Base-by-base conservation (phyloP, 2,797 vertebrate genomes). In the Chaunax sp. region DNA sequence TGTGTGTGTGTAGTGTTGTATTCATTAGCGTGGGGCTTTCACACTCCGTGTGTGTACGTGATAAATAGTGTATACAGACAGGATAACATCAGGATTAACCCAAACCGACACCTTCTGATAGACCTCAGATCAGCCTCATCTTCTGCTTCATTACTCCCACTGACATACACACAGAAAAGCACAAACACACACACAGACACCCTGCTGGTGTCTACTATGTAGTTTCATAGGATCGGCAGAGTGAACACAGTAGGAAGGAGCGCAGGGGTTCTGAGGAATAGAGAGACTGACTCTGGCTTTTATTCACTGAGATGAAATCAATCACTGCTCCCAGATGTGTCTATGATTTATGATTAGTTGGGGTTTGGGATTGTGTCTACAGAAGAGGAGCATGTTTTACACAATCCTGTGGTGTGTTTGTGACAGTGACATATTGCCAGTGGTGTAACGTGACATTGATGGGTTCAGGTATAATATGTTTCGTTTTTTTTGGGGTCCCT, bases 311-410 rank as follows among this genome's bases (percentile, higher is more conserved):
- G 18, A 82, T 89, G 77, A 81, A 83, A 89, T 90, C 87, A 84
- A 88, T 90, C 87, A 89, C 60, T 41, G 62, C 60, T 84, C 78
- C 77, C 81, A 77, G 72, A 89, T 64, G 77, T 80, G 72, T 37
- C 60, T 68, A 26, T 85, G 81, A 87, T 87, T 88, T 85, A 89
- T 73, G 75, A 89, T 89, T 81, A 87, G 77, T 50, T 54, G 54
- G 47, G 59, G 13, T 71, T 70, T 77, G 69, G 49, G 73, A 51
- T 64, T 75, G 51, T 77, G 55, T 74, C 50, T 61, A 54, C 73
- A 67, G 78, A 70, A 64, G 43, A 71, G 75, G 61, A 49, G 47
- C 62, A 69, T 61, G 71, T 75, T 72, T 40, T 41, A 66, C 67
- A 71, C 73, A 61, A 26, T 71, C 73, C 56, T 60, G 44, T 60